A percentile compares a stretch with the other conserved stretches of the same genome.
These are phyloP conservation scores for Leucophora obtusa DNA, from an alignment of 2,888 invertebrate genomes.

Conservation along the genomic window DNA sequence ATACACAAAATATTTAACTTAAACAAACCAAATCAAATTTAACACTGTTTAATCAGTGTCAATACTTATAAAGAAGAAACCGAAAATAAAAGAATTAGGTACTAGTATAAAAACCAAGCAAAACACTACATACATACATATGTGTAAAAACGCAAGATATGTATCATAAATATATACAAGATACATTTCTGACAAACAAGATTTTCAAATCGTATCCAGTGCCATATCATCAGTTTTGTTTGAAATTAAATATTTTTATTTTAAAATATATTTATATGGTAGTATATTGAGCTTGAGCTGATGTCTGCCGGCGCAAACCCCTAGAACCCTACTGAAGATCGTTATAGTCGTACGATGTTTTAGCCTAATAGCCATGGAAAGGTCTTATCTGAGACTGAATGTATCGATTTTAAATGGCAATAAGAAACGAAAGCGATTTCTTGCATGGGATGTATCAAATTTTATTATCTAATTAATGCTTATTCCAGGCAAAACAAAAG, in stretches of 20 bases:
- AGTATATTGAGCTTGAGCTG: too few relatives aligned
- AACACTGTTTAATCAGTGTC: not conserved
- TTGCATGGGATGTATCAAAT: too few relatives aligned
- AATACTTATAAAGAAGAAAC: slow-evolving; percentile 30
- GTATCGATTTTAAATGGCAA: too few relatives aligned
- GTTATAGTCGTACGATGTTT: too few relatives aligned
- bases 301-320: too few relatives aligned
- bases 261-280: not conserved
- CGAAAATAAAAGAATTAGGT: not conserved
- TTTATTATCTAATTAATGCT: too few relatives aligned
- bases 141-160: too few relatives aligned
- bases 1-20: slow-evolving; percentile 19
- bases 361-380: too few relatives aligned
- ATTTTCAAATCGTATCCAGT: not conserved
- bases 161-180: not conserved
- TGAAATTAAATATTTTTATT: not conserved
- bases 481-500: too few relatives aligned
- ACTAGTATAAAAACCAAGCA: not conserved
- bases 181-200: not conserved
- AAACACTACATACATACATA: not conserved
- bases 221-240: not conserved
- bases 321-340: too few relatives aligned
- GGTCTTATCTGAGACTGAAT: too few relatives aligned
- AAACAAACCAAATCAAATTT: slow-evolving; percentile 21
- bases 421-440: too few relatives aligned